Evolutionary conservation across 2,888 invertebrate genomes (phyloP).

Genomic region (Lapara coniferarum): DNA sequence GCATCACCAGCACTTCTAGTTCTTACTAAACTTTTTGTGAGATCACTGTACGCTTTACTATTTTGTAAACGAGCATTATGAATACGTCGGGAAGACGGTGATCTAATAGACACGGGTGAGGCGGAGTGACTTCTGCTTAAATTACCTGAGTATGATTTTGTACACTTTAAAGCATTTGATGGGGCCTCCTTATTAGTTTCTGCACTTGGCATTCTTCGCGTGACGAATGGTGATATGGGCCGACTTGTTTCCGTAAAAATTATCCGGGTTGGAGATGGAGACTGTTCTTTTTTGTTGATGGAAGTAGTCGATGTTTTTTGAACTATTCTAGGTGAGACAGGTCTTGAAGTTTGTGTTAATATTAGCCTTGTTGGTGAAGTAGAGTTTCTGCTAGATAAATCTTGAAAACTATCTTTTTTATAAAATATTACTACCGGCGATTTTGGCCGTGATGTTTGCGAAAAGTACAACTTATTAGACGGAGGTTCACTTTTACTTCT

Average conservation of each 20-base stretch:
- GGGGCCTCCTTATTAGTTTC: conserved; percentile 46
- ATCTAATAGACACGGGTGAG: conserved; percentile 85
- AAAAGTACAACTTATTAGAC: conserved; percentile 77
- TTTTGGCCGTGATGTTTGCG: conserved; percentile 75
- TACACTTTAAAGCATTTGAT: conserved; percentile 70
- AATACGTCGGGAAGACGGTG: conserved; percentile 87
- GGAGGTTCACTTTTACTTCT: conserved; percentile 87
- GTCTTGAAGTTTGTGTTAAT: conserved; percentile 65
- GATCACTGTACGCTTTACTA: conserved; percentile 59
- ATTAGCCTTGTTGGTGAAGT: conserved; percentile 60
- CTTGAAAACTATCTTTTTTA: conserved; percentile 55
- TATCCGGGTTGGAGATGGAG: conserved; percentile 57
- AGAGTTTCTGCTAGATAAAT: conserved; percentile 43
- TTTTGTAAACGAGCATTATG: conserved; percentile 76
- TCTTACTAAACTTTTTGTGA: conserved; percentile 75
- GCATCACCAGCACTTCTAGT: conserved; percentile 87
- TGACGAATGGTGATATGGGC: conserved; percentile 1
- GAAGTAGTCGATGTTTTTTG: conserved; percentile 24
- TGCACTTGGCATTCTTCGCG: background rate
- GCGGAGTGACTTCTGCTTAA: conserved; percentile 75
- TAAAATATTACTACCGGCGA: conserved; percentile 72
- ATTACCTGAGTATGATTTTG: conserved; percentile 42
- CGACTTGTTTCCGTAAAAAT: conserved; percentile 62
- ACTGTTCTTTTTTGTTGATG: conserved; percentile 45
- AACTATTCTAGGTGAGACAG: conserved; percentile 65